These are phyloP conservation scores for Oryzias celebensis DNA, from an alignment of 2,113 vertebrate species.

Conservation along the genomic window DNA sequence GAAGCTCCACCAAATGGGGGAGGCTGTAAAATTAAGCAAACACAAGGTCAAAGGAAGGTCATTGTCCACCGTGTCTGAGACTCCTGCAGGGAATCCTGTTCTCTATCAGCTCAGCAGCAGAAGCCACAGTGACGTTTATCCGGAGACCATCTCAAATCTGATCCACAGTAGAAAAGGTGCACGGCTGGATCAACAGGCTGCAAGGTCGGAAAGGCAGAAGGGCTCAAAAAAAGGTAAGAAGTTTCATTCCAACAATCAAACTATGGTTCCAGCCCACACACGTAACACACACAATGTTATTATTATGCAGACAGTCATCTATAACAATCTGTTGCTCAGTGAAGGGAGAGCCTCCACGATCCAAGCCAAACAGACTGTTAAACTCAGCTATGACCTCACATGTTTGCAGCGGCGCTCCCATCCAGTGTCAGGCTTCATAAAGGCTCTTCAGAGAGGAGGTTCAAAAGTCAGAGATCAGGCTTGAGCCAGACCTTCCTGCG, in stretches of 20 bases:
- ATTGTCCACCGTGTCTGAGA: constrained; percentile 72
- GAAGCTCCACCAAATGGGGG: constrained; percentile 34
- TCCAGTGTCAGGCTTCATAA: constrained; percentile 45
- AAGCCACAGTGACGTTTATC: constrained; percentile 67
- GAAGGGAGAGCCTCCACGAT: constrained; percentile 22
- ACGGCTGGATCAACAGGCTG: constrained; percentile 67
- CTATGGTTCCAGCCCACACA: constrained; percentile 2
- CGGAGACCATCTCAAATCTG: constrained; percentile 68
- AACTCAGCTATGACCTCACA: constrained; percentile 36
- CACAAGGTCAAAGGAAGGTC: constrained; percentile 71
- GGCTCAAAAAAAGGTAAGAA: constrained; percentile 79
- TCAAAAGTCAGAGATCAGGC: constrained; percentile 52
- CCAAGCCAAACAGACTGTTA: constrained; percentile 38
- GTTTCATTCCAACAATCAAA: background rate
- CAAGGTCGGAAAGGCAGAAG: constrained; percentile 72
- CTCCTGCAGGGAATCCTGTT: constrained; percentile 78
- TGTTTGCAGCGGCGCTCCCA: constrained; percentile 42
- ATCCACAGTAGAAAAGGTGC: constrained; percentile 74
- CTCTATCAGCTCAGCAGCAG: constrained; percentile 68
- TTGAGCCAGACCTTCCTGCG: constrained; percentile 45
- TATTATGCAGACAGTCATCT: constrained; percentile 23
- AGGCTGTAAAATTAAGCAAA: constrained; percentile 61
- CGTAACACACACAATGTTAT: constrained; percentile 19
- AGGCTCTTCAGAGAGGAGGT: constrained; percentile 41
- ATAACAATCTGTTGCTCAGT: constrained; percentile 21